Percentiles rank a stretch among this genome's conserved stretches.
phyloP scores from a whole-genome alignment of 2,888 invertebrate genomes.

The Sphaerophoria taeniata region DNA sequence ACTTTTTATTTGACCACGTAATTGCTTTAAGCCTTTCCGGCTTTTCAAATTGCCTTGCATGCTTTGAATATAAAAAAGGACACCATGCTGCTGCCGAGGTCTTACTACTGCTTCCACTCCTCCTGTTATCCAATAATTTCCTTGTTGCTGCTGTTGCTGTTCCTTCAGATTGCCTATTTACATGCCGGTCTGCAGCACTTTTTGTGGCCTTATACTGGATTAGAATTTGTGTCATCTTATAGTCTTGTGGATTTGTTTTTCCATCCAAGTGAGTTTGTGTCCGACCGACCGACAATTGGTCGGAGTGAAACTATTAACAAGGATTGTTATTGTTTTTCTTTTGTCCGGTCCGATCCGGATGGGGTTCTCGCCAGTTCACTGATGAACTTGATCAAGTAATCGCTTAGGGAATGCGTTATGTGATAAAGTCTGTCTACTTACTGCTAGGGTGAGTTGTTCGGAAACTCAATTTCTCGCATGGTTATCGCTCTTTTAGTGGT shows the following conservation, averaged over 20 bases:
- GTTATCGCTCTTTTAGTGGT: slow-evolving; percentile 45
- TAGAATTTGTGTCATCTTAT: slow-evolving; percentile 67
- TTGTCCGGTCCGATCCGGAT: background rate
- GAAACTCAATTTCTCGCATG: slow-evolving; percentile 32
- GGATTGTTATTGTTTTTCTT: slow-evolving; percentile 58
- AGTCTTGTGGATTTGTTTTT: slow-evolving; percentile 54
- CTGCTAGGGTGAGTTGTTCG: slow-evolving; percentile 21
- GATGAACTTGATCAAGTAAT: slow-evolving; percentile 44
- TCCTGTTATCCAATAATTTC: slow-evolving; percentile 17
- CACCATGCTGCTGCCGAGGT: slow-evolving; percentile 62
- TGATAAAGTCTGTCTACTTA: slow-evolving; percentile 19
- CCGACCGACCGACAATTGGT: background rate
- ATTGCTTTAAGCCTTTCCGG: slow-evolving; percentile 74
- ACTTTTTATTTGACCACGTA: slow-evolving; percentile 74
- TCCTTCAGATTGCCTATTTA: slow-evolving; percentile 34
- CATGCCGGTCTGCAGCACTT: slow-evolving; percentile 18
- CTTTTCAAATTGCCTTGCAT: slow-evolving; percentile 60
- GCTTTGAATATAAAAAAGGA: slow-evolving; percentile 64
- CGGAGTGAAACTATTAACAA: slow-evolving; percentile 35
- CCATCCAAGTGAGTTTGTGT: slow-evolving; percentile 33
- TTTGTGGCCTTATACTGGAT: slow-evolving; percentile 46
- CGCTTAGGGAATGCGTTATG: slow-evolving; percentile 30
- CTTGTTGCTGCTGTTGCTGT: slow-evolving; percentile 25
- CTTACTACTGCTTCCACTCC: background rate
- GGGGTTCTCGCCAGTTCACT: background rate